Evolutionary conservation across 2,888 invertebrate species (phyloP).

Genomic region (Theretra japonica): DNA sequence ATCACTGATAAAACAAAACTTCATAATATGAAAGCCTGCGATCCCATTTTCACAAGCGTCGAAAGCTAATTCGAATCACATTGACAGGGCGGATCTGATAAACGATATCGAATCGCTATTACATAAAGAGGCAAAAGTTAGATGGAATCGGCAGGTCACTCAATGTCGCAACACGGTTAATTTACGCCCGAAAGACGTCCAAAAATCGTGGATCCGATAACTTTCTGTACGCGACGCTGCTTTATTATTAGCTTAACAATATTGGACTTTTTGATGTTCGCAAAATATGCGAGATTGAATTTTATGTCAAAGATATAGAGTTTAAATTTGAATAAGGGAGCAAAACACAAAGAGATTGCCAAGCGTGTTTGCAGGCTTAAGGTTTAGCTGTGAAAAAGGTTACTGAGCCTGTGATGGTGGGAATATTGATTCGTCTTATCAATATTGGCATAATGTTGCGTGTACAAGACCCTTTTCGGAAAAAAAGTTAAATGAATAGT

Average conservation of each 20-base stretch:
- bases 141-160: slow-evolving; percentile 59
- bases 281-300: slow-evolving; percentile 32
- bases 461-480: slow-evolving; percentile 32
- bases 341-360: slow-evolving; percentile 63
- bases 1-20: background rate
- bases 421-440: slow-evolving; percentile 71
- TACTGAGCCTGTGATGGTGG: slow-evolving; percentile 61
- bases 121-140: slow-evolving; percentile 44
- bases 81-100: slow-evolving; percentile 11
- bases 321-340: slow-evolving; percentile 40
- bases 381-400: slow-evolving; percentile 66
- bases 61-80: background rate
- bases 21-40: background rate
- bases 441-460: slow-evolving; percentile 66
- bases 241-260: slow-evolving; percentile 64
- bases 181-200: slow-evolving; percentile 62
- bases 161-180: slow-evolving; percentile 64
- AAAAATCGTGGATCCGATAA: slow-evolving; percentile 75
- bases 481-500: slow-evolving; percentile 15
- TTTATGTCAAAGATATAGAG: slow-evolving; percentile 26
- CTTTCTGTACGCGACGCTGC: slow-evolving; percentile 58
- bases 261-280: slow-evolving; percentile 54
- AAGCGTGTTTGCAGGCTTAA: slow-evolving; percentile 62
- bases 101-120: slow-evolving; percentile 38
- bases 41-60: background rate